Conservation (phyloP, 2,888 invertebrate genomes). For the Cephus runcator region DNA sequence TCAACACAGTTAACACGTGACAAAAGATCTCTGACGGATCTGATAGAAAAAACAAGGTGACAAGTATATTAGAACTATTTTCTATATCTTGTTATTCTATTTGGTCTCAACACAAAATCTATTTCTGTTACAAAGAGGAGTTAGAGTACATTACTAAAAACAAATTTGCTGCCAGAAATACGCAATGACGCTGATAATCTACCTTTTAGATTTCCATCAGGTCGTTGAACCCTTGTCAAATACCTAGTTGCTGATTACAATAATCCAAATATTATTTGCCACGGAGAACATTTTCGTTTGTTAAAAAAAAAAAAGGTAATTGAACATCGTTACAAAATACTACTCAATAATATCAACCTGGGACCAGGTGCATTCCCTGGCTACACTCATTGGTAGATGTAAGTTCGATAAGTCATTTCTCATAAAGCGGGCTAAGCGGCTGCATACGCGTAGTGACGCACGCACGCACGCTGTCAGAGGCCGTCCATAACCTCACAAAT, state of each 20-base stretch:
- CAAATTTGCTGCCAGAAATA: not conserved
- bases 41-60: not conserved
- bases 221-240: not conserved
- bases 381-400: not conserved
- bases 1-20: not conserved
- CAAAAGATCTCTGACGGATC: not conserved
- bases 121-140: not conserved
- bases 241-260: not conserved
- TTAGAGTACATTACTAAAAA: not conserved
- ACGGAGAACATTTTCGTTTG: not conserved
- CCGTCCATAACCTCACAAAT: conserved; percentile 37
- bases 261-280: not conserved
- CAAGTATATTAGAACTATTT: not conserved
- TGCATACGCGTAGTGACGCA: conserved; percentile 34
- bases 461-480: conserved; percentile 33
- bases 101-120: not conserved
- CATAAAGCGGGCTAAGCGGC: not conserved
- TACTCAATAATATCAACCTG: not conserved
- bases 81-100: not conserved
- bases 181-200: not conserved
- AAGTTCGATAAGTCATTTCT: not conserved
- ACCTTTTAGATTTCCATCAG: not conserved
- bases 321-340: not conserved
- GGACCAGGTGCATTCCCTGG: not conserved
- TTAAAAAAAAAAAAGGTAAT: not conserved